phyloP scores from a whole-genome alignment of 2,113 vertebrate species.

The Hoplias malabaricus region DNA sequence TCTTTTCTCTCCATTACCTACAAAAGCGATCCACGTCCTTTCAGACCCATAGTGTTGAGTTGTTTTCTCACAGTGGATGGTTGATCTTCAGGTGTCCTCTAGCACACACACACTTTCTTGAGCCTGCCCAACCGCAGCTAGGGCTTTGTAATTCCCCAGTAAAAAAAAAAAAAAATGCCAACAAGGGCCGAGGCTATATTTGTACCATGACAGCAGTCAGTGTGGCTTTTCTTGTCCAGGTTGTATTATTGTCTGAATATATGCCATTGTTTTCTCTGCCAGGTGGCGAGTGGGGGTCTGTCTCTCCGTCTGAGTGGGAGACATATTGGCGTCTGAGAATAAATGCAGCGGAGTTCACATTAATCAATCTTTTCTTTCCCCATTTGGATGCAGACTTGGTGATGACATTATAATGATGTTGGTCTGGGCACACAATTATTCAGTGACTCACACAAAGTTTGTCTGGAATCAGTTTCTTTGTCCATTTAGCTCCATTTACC shows the following conservation, averaged over 20 bases:
- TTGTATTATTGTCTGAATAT: conserved; percentile 6
- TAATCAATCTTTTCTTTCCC: conserved; percentile 19
- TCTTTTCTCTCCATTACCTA: neutral
- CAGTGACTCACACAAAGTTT: neutral
- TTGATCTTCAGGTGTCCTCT: neutral
- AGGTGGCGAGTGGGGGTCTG: conserved; percentile 12
- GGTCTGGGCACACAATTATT: neutral
- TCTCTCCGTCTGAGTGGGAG: neutral
- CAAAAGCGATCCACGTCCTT: neutral
- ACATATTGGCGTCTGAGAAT: conserved; percentile 15
- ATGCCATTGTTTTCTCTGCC: conserved; percentile 4
- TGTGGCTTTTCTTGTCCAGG: conserved; percentile 27
- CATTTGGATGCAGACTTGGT: neutral
- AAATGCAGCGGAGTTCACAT: conserved; percentile 2
- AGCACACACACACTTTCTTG: neutral
- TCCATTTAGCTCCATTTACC: neutral
- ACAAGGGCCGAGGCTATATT: conserved; percentile 27
- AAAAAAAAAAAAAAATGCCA: conserved; percentile 35
- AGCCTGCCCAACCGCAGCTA: neutral
- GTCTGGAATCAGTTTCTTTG: neutral
- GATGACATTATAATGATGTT: conserved; percentile 13
- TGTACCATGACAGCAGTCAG: conserved; percentile 8
- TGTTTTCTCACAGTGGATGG: neutral
- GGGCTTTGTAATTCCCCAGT: neutral
- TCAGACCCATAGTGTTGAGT: too few relatives aligned